phyloP scores from a whole-genome alignment of 2,797 vertebrate species.

The Chelon labrosus region DNA sequence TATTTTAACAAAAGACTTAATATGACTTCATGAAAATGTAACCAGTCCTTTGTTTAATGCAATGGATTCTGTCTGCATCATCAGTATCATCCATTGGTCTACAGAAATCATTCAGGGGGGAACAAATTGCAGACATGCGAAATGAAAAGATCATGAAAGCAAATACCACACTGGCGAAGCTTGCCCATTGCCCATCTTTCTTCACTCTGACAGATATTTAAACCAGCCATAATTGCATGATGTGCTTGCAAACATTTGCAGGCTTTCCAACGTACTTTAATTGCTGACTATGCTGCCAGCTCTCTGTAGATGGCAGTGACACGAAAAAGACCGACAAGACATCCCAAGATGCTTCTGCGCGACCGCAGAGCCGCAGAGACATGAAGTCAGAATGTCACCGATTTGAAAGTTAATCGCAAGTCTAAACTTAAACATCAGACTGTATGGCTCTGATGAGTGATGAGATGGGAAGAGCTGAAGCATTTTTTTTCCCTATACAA shows the following conservation, averaged over 20 bases:
- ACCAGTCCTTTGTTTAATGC: constrained; percentile 11
- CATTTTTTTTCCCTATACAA: not conserved
- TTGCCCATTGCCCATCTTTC: constrained; percentile 58
- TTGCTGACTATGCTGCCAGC: constrained; percentile 75
- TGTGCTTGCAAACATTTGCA: constrained; percentile 75
- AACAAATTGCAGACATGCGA: constrained; percentile 36
- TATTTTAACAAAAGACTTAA: not conserved
- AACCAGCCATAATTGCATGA: constrained; percentile 80
- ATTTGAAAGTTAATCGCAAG: constrained; percentile 55
- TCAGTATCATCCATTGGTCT: constrained; percentile 15
- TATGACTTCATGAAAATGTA: not conserved
- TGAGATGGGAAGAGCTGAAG: not conserved
- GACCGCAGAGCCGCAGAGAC: constrained; percentile 57
- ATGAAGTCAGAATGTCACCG: constrained; percentile 53
- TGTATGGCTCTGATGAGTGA: constrained; percentile 30
- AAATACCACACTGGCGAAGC: constrained; percentile 49
- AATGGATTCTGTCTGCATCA: constrained; percentile 20
- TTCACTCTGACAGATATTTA: constrained; percentile 72
- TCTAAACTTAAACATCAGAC: constrained; percentile 51
- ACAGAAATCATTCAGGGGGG: constrained; percentile 24
- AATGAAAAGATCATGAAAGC: constrained; percentile 50
- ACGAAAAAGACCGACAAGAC: constrained; percentile 58
- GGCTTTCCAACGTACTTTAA: constrained; percentile 72
- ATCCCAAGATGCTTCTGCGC: constrained; percentile 57
- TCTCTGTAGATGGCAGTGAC: constrained; percentile 72